phyloP scores from a whole-genome alignment of 2,888 invertebrate species.

The Oscheius onirici region DNA sequence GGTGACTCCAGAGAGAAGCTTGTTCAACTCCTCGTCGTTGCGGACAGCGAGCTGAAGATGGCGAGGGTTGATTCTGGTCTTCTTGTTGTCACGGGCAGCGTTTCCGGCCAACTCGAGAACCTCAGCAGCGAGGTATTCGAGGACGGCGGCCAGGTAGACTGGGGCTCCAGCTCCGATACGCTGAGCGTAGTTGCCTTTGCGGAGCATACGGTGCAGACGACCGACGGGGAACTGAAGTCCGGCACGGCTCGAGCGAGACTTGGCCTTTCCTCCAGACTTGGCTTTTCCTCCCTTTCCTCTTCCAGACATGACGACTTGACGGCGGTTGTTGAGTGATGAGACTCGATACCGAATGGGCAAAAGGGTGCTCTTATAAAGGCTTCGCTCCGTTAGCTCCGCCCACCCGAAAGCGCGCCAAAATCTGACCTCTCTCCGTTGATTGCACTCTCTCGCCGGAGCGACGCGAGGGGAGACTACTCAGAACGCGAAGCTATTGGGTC shows the following conservation, averaged over 20 bases:
- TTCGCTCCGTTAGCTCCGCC: too few species aligned
- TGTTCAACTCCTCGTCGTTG: slow-evolving; percentile 71
- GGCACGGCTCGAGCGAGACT: slow-evolving; percentile 66
- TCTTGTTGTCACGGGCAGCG: slow-evolving; percentile 75
- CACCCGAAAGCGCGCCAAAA: too few species aligned
- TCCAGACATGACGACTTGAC: slow-evolving; percentile 7
- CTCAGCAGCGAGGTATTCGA: slow-evolving; percentile 68
- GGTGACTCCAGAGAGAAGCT: slow-evolving; percentile 78
- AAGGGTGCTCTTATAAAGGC: too few species aligned
- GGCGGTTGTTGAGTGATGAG: too few species aligned
- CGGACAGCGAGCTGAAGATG: slow-evolving; percentile 68
- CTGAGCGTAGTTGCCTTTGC: slow-evolving; percentile 67
- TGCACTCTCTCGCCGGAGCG: too few species aligned
- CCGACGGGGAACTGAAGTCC: slow-evolving; percentile 71
- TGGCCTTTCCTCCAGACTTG: slow-evolving; percentile 61
- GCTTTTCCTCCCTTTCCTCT: slow-evolving; percentile 76
- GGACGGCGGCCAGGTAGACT: slow-evolving; percentile 67
- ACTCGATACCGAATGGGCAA: too few species aligned
- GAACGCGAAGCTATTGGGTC: too few species aligned
- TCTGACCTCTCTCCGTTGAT: too few species aligned
- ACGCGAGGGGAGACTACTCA: background rate
- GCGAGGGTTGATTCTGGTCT: slow-evolving; percentile 74
- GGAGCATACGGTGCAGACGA: slow-evolving; percentile 69
- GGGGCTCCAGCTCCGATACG: slow-evolving; percentile 56
- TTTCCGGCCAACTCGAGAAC: slow-evolving; percentile 69